phyloP scores from a whole-genome alignment of 2,888 invertebrate species.

The Tachina grossa region DNA sequence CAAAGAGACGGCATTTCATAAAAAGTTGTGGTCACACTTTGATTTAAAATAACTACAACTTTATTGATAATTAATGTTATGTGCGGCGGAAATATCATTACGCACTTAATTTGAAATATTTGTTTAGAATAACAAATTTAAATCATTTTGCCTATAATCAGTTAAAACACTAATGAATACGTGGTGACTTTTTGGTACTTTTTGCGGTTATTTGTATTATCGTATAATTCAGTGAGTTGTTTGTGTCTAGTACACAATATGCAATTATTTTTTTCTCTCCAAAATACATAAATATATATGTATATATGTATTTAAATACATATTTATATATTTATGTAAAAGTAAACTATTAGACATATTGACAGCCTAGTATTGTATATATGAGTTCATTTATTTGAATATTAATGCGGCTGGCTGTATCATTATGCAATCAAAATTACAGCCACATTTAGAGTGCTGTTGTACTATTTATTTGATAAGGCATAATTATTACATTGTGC shows the following conservation, averaged over 20 bases:
- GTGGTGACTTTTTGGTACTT: conserved; percentile 62
- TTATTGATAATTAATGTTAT: conserved; percentile 28
- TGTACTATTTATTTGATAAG: conserved; percentile 45
- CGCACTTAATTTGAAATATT: conserved; percentile 2
- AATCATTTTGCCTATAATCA: background rate
- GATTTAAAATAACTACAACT: conserved; percentile 25
- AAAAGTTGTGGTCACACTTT: conserved; percentile 7
- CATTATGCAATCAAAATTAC: conserved; percentile 32
- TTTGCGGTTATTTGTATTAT: conserved; percentile 51
- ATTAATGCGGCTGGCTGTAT: conserved; percentile 18
- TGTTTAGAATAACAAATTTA: conserved; percentile 10
- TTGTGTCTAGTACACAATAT: too few relatives aligned
- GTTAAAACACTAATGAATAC: conserved; percentile 47
- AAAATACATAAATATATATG: background rate
- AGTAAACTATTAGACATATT: background rate
- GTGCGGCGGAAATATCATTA: background rate
- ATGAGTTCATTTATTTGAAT: conserved; percentile 29
- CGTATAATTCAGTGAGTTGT: conserved; percentile 22
- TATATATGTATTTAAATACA: background rate
- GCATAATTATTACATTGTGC: conserved; percentile 31
- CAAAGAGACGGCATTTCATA: conserved; percentile 1
- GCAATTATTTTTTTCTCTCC: too few relatives aligned
- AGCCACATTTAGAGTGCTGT: conserved; percentile 24
- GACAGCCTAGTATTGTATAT: conserved; percentile 9
- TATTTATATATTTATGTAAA: background rate